These are phyloP conservation scores for Hippocampus zosterae DNA, from an alignment of 2,113 vertebrate genomes.

Conservation along the genomic window DNA sequence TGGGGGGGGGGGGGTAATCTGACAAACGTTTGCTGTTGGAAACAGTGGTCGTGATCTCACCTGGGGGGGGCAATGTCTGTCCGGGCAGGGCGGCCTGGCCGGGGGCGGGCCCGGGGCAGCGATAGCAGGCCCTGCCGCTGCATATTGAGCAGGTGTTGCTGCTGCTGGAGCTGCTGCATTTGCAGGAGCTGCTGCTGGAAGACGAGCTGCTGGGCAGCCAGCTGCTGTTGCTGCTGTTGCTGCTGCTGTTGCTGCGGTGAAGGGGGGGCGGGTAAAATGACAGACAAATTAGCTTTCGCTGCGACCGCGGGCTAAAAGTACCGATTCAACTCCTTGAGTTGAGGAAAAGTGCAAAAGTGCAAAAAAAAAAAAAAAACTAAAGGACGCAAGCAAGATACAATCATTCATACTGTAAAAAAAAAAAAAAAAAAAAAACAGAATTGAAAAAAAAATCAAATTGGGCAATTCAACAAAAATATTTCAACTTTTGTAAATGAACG, in stretches of 20 bases:
- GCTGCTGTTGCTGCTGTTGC: conserved; percentile 95
- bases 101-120: conserved; percentile 81
- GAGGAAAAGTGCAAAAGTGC: no score
- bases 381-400: no score
- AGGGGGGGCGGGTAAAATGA: conserved; percentile 27
- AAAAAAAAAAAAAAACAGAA: no score
- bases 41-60: conserved; percentile 62
- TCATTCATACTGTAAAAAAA: no score
- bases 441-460: no score
- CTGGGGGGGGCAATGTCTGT: conserved; percentile 87
- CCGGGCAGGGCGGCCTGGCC: conserved; percentile 94
- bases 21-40: no score
- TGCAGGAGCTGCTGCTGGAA: conserved; percentile 99
- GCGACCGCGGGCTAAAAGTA: no score
- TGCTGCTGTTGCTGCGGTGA: conserved; percentile 77
- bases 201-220: conserved; percentile 99
- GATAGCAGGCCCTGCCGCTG: conserved; percentile 99
- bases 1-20: no score
- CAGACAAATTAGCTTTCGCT: conserved; percentile 34
- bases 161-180: conserved; percentile 99
- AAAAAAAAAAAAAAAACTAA: no score
- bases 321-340: no score
- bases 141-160: conserved; percentile 98
- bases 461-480: no score
- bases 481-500: no score